Base-by-base conservation (phyloP, 2,797 vertebrate species). In the Euthynnus affinis region DNA sequence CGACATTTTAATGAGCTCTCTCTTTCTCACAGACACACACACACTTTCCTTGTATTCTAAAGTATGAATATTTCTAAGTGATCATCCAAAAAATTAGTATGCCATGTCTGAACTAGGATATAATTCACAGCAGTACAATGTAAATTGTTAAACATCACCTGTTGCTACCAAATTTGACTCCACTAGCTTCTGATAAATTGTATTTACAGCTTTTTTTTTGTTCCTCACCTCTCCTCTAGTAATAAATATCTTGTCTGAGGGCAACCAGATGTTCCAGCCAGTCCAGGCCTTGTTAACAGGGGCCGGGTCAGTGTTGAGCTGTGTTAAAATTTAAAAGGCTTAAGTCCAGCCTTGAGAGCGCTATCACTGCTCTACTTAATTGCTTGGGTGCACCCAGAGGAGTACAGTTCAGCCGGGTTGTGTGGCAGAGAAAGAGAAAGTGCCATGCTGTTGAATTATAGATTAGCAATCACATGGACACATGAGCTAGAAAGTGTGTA, bases 321-420 rank as follows among this genome's bases (percentile, higher is more conserved):
- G 23, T 78, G 85, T 84, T 85, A 79, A 81, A 76, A 62, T 80
- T 85, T 86, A 78, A 90, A 87, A 80, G 74, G 80, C 81, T 88
- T 75, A 74, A 82, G 64, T 83, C 65, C 17, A 51, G 74, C 84
- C 73, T 75, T 84, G 56, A 84, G 66, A 84, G 69, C 17, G 2
- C 67, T 75, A 81, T 87, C 76, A 57, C 48, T 73, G 64, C 78
- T 80, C 60, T 59, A 20, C 53, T 66, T 87, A 84, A 84, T 87
- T 89, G 63, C 74, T 62, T 25, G 53, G 57, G 64, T 48, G 62
- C 78, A 70, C 72, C 67, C 32, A 29, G 68, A 71, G 56, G 57
- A 81, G 75, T 59, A 77, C 25, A 71, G 72, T 71, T 78, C 61
- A 76, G 55, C 29, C 18, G 29, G 29, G 34, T 66, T 74, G 34